phyloP scores from a whole-genome alignment of 2,888 invertebrate genomes.

The Magallana nippona region DNA sequence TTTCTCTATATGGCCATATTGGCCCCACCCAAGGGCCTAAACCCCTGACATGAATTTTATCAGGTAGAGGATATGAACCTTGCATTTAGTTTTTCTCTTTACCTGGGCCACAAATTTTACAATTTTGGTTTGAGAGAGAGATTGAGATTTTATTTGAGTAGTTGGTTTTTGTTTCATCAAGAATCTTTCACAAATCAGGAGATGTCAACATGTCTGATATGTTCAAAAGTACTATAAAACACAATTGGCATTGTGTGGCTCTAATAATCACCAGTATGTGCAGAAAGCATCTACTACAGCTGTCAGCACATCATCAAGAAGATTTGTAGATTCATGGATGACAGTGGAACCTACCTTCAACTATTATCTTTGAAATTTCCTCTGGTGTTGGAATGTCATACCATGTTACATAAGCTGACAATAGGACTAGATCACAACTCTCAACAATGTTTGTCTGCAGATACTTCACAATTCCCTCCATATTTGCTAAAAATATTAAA shows the following conservation, averaged over 20 bases:
- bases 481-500: constrained; percentile 61
- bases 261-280: no score
- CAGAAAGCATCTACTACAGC: no score
- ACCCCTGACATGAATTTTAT: no score
- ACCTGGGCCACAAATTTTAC: no score
- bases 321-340: background rate
- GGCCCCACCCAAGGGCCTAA: no score
- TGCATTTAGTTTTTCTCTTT: no score
- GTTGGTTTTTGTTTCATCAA: no score
- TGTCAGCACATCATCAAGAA: no score
- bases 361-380: constrained; percentile 58
- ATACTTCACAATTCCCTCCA: constrained; percentile 61
- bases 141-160: no score
- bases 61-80: no score
- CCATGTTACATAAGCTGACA: constrained; percentile 71
- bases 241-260: background rate
- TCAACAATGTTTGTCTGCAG: constrained; percentile 64
- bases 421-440: constrained; percentile 53
- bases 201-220: background rate
- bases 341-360: constrained; percentile 56
- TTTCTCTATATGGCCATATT: no score
- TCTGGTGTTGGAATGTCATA: constrained; percentile 67
- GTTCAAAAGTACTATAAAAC: background rate
- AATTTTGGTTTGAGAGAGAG: no score
- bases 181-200: background rate